Evolutionary conservation across 2,888 invertebrate species (phyloP), one percentile per base, ranked within the genome.

Genomic region (Habrosyne pyritoides): DNA sequence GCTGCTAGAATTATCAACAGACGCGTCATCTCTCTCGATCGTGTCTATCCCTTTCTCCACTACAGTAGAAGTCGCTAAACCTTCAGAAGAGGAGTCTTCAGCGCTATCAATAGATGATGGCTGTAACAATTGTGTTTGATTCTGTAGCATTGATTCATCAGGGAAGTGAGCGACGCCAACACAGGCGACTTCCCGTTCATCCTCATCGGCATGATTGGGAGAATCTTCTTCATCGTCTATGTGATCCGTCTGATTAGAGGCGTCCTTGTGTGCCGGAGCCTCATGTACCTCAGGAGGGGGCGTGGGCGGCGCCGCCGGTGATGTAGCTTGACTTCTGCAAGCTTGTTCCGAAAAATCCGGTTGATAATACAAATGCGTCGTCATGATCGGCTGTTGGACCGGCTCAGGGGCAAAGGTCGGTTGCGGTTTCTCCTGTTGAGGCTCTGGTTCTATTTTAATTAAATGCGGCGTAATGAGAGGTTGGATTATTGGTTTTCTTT

Each of bases 231-330:
- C 96, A 67, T 95, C 95, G 71, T 94, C 94, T 0, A 95, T 94
- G 21, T 96, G 95, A 73, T 97, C 97, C 0, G 97, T 97, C 86
- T 97, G 97, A 77, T 97, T 97, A 53, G 96, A 96, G 0, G 97
- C 97, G 73, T 97, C 97, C 79, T 94, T 84, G 47, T 91, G 96
- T n/a, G 96, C 96, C 30, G 95, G 94, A 3, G 93, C 89, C 60
- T 94, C 94, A 0, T 94, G 90, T 2, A 87, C 87, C 58, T 93
- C 92, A 57, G 94, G 93, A 14, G 93, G 90, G 21, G 91, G 87
- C 26, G 93, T 89, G 0, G 92, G 87, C 0, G 93, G 91, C 0
- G 94, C 94, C 0, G 94, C 94, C 0, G 95, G 95, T 0, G 95
- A 95, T 21, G 95, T 89, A 3, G 91, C 91, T 61, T 89, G 91